Evolutionary conservation across 2,113 vertebrate genomes (phyloP), one percentile per base, ranked within the genome.

Genomic region (Hippocampus comes): DNA sequence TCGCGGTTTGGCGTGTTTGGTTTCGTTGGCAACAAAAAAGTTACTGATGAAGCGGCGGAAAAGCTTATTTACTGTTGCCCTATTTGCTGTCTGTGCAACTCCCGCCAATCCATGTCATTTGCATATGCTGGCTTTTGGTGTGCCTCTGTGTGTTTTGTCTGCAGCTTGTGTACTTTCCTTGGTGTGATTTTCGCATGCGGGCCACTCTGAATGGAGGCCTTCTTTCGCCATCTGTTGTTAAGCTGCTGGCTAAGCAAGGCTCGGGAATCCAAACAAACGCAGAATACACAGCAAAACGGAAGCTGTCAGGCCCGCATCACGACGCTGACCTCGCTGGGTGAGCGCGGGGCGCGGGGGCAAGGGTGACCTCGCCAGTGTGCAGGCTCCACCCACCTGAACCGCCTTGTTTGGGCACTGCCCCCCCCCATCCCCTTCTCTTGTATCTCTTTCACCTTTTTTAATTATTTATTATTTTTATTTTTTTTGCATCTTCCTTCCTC

Each of bases 141-240:
- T 23, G 64, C 34, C 34, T 77, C 90, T 90, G 86, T 85, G 86
- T 87, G 79, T 84, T 83, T 84, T 80, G 83, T 86, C 78, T 83
- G 80, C 73, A 64, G 82, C 79, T 73, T 85, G 83, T 87, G 87
- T 83, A 67, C 81, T 75, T 79, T 84, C 82, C 87, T 92, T 91
- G 93, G 92, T 94, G 93, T 94, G 92, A 75, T 84, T 84, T 78
- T 87, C 78, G 72, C 90, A 92, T 89, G 90, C 86, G 78, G 89
- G 84, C 89, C 88, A 79, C 88, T 90, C 80, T 89, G 92, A 94
- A 95, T 94, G 89, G 91, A 95, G 94, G 93, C 93, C 86, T 82
- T 93, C 94, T 94, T 90, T 88, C 92, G 94, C 95, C 94, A 95
- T 96, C 94, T 96, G 95, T 94, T 96, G 94, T 94, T 93, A 95